Evolutionary conservation across 2,113 vertebrate genomes (phyloP), one percentile per base, ranked within the genome.

Genomic region (Aspiorhynchus laticeps): DNA sequence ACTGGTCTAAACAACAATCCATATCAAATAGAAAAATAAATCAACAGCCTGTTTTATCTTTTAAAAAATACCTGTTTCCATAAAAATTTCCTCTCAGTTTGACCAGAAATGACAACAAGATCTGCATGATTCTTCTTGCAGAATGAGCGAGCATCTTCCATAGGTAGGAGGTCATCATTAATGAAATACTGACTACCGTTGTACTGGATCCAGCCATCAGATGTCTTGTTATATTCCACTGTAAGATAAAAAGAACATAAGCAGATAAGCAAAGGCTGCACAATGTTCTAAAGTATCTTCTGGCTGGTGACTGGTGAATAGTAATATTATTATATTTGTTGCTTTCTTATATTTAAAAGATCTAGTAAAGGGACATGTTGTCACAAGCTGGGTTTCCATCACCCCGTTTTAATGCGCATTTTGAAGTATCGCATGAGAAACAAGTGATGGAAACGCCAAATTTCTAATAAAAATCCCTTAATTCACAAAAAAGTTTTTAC

Each of bases 71-170:
- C 98, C 91, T 96, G 95, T 95, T 93, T 95, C 96, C 96, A 96
- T 46, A 99, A 88, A 90, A 98, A 98, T 89, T 93, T 97, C 86
- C 97, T 97, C 93, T 99, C 97, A 56, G 90, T 96, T 83, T 98
- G 95, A 28, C 91, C 95, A 21, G 93, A 95, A 85, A 99, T 95
- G 61, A 95, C 92, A 0, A 82, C 94, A 75, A 99, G 96, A 69
- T 99, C 98, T 48, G 95, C 97, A 84, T 96, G 97, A 87, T 96
- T 96, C 83, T 73, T 96, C 89, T 94, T 96, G 93, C 98, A 99
- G 91, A 95, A 96, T 4, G 85, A 92, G 12, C 97, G 94, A 4
- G 95, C 97, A 6, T 93, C 84, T 71, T 98, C 97, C 97, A 98
- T 97, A 10, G 95, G 87, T 21, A 94, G 87, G 15, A 24, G 88